Evolutionary conservation across 2,113 vertebrate species (phyloP).

Genomic region (Nyctereutes procyonoides): DNA sequence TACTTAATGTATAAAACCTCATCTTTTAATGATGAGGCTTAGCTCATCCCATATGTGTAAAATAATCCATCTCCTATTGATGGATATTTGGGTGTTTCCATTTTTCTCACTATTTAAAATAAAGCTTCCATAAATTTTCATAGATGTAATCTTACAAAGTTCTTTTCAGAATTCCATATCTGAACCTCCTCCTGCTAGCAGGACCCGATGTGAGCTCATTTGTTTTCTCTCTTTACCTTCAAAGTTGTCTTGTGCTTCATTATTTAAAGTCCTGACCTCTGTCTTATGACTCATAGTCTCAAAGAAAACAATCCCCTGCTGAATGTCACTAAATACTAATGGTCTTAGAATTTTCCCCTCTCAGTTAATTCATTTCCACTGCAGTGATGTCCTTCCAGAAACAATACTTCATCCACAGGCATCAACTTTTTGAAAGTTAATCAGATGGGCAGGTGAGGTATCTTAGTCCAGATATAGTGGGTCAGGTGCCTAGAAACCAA

Average conservation of each 20-base stretch:
- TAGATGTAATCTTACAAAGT: not conserved
- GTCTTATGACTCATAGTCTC: not conserved
- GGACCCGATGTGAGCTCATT: not conserved
- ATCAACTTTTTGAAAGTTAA: not conserved
- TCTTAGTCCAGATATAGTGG: not conserved
- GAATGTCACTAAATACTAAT: not conserved
- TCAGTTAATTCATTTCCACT: not conserved
- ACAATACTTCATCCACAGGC: not conserved
- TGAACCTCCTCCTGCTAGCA: not conserved
- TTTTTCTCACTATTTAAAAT: slow-evolving; percentile 3
- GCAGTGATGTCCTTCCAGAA: not conserved
- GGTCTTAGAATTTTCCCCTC: not conserved
- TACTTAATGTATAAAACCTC: not conserved
- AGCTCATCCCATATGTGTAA: not conserved
- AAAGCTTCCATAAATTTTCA: not conserved
- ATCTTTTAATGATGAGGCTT: not conserved
- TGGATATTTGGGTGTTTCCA: not conserved
- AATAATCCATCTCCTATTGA: not conserved
- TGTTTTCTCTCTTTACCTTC: slow-evolving; percentile 20
- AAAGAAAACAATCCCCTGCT: not conserved
- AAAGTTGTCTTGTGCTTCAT: not conserved
- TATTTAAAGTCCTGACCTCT: not conserved
- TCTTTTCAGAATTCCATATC: not conserved
- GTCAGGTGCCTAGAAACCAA: not conserved
- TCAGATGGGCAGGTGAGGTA: not conserved